These are phyloP conservation scores for Campylorhamphus procurvoides DNA, from an alignment of 2,113 vertebrate genomes.

Conservation along the genomic window DNA sequence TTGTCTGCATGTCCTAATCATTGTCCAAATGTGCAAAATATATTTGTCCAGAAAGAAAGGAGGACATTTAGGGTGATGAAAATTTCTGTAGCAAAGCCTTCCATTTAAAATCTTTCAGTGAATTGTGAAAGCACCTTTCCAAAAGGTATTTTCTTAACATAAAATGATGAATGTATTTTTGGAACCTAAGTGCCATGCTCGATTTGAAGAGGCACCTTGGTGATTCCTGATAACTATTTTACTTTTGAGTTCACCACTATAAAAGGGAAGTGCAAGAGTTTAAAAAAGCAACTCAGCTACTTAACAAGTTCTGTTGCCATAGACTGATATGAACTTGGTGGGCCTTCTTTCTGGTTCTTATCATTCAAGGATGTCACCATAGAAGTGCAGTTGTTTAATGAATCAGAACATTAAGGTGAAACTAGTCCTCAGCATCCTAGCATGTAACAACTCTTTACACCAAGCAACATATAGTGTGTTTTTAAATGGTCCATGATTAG, in stretches of 20 bases:
- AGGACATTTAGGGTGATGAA: not conserved
- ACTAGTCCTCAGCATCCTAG: not conserved
- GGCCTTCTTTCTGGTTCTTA: not conserved
- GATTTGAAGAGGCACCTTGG: not conserved
- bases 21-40: not conserved
- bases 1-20: not conserved
- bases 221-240: not conserved
- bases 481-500: not conserved
- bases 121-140: not conserved
- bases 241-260: not conserved
- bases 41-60: not conserved
- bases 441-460: not conserved
- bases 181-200: not conserved
- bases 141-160: not conserved
- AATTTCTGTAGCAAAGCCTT: not conserved
- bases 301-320: not conserved
- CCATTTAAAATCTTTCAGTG: not conserved
- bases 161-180: not conserved
- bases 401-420: slow-evolving; percentile 26
- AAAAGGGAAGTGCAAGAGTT: not conserved
- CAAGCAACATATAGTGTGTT: not conserved
- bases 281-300: not conserved
- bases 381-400: not conserved
- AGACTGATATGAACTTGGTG: not conserved
- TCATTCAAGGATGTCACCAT: not conserved